These are phyloP conservation scores for Andrena trimmerana DNA, from an alignment of 2,888 invertebrate species.

Conservation along the genomic window DNA sequence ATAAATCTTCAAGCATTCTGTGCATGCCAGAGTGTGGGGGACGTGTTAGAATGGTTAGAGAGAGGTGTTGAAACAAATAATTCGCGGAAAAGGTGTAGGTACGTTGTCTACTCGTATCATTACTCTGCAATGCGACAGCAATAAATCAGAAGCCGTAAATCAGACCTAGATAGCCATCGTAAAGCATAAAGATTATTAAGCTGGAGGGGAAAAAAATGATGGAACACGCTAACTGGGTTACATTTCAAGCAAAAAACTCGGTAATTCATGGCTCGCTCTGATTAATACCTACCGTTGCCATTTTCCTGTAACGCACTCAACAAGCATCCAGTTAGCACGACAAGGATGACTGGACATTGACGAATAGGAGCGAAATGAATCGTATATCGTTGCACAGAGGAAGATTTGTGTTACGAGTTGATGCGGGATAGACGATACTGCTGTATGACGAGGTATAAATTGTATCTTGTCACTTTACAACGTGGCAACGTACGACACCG, in stretches of 20 bases:
- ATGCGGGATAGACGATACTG: conserved; percentile 38
- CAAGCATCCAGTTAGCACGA: background rate
- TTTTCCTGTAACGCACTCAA: conserved; percentile 25
- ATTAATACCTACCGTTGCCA: conserved; percentile 15
- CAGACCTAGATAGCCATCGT: conserved; percentile 12
- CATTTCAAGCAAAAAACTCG: background rate
- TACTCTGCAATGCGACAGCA: background rate
- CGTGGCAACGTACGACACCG: background rate
- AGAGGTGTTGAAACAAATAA: background rate
- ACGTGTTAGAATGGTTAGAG: background rate
- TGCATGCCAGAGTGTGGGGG: background rate
- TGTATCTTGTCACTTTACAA: conserved; percentile 27
- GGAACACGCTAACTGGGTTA: conserved; percentile 1
- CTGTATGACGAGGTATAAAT: conserved; percentile 50
- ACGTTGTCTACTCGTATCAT: background rate
- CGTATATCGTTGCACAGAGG: conserved; percentile 32
- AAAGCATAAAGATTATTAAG: conserved; percentile 14
- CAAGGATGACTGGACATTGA: conserved; percentile 31
- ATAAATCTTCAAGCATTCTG: background rate
- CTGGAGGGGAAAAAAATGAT: background rate
- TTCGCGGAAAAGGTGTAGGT: background rate
- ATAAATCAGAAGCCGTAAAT: conserved; percentile 8
- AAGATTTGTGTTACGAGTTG: conserved; percentile 55
- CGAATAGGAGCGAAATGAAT: conserved; percentile 41
- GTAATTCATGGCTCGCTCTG: conserved; percentile 23